Conservation (phyloP, 2,888 invertebrate species). For the Daptonema setosum region DNA sequence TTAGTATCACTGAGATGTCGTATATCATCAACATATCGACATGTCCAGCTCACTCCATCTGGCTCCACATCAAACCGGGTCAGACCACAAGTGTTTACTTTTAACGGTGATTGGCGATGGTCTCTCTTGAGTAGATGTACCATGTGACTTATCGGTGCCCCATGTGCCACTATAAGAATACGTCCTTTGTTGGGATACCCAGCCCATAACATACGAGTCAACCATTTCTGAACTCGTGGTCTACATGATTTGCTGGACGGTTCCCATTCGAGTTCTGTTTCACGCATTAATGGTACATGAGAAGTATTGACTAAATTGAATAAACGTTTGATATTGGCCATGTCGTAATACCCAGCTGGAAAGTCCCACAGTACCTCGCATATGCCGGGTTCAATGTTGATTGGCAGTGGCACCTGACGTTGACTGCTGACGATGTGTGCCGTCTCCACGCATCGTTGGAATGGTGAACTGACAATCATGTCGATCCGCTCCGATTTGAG, state of each 20-base stretch:
- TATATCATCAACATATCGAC: not conserved
- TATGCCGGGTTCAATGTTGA: slow-evolving; percentile 21
- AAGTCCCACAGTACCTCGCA: slow-evolving; percentile 10
- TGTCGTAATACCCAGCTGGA: slow-evolving; percentile 6
- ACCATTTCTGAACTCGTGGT: not conserved
- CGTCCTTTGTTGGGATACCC: not conserved
- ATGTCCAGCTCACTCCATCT: not conserved
- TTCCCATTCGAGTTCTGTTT: too few species aligned
- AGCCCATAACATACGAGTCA: not conserved
- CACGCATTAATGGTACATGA: too few species aligned
- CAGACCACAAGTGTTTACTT: not conserved
- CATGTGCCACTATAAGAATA: not conserved
- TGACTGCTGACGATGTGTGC: slow-evolving; percentile 8
- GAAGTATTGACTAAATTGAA: too few species aligned
- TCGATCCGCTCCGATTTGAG: slow-evolving; percentile 15
- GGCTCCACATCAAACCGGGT: not conserved
- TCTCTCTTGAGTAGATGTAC: not conserved
- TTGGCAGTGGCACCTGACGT: slow-evolving; percentile 8
- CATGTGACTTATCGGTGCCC: not conserved
- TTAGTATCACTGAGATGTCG: not conserved
- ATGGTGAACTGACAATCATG: slow-evolving; percentile 19
- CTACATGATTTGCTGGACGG: not conserved
- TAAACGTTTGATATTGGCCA: too few species aligned
- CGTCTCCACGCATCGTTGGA: slow-evolving; percentile 21
- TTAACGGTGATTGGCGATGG: too few species aligned